Base-by-base conservation (phyloP, 2,797 vertebrate genomes). In the Melanotaenia trifasciata region DNA sequence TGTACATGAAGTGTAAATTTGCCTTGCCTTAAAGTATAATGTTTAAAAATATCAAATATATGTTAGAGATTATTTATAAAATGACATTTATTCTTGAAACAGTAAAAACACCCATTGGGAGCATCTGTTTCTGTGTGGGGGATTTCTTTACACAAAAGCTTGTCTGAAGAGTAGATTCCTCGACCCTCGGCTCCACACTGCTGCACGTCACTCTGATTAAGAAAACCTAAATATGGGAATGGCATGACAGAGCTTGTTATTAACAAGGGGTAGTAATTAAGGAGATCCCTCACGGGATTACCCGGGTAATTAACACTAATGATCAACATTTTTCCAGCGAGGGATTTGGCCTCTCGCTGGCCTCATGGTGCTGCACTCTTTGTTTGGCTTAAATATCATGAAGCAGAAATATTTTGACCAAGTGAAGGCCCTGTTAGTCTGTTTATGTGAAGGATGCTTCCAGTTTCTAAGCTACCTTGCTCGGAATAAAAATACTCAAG, bases 261-360 rank as follows among this genome's bases (percentile, higher is more conserved):
- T 82, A 84, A 70, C 79, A 73, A 70, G 79, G 51, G 74, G 47
- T 56, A 43, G 76, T 85, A 78, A 89, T 89, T 86, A 89, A 78
- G 81, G 59, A 57, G 53, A 53, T 74, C 59, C 79, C 83, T 83
- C 3, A 36, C 0, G 72, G 67, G 85, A 78, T 58, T 1, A 14
- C 1, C 28, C 0, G 69, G 45, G 74, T 85, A 86, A 92, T 93
- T 89, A 92, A 84, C 18, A 0, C 67, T 83, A 53, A 76, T 59
- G 26, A 78, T 84, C 78, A 87, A 74, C 89, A 75, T 60, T 65
- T 33, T 62, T 78, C 35, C 40, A 51, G 51, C 11, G 3, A 63
- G 56, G 38, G 50, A 30, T 47, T 26, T 9, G 10, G 63, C 51
- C 38, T 32, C 0, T 0, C 26, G 45, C 67, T 30, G 60, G n/a